Percentiles rank a stretch among this genome's conserved stretches.
These are phyloP conservation scores for Patella pellucida DNA, from an alignment of 2,888 invertebrate genomes.

Conservation along the genomic window DNA sequence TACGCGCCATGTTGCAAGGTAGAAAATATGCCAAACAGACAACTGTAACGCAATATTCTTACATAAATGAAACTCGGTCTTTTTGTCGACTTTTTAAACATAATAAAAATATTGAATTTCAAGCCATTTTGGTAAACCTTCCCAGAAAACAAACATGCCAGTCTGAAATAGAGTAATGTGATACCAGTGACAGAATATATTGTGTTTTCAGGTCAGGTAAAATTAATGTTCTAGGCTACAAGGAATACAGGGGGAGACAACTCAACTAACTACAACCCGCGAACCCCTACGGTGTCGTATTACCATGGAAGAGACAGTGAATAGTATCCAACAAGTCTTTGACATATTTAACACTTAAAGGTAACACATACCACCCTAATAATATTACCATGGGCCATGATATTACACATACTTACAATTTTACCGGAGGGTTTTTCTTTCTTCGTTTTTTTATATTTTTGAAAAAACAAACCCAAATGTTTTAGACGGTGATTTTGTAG, in stretches of 20 bases:
- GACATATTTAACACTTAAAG: constrained; percentile 2
- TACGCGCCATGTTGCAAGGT: constrained; percentile 4
- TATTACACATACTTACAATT: constrained; percentile 4
- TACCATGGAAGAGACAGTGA: too few relatives aligned
- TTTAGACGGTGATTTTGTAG: background rate
- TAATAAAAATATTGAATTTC: constrained; percentile 10
- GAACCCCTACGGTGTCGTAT: too few relatives aligned
- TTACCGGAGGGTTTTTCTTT: background rate
- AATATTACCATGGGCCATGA: background rate
- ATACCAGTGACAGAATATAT: background rate
- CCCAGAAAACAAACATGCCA: constrained; percentile 10
- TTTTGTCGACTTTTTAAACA: constrained; percentile 11
- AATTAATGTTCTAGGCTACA: too few relatives aligned
- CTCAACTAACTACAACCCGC: too few relatives aligned
- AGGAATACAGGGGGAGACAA: too few relatives aligned
- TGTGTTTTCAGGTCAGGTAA: background rate
- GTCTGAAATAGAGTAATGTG: background rate
- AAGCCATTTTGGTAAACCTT: constrained; percentile 10
- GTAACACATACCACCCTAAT: too few relatives aligned
- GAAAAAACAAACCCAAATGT: background rate
- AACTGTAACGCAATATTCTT: constrained; percentile 15
- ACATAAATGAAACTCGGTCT: constrained; percentile 15
- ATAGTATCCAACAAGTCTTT: background rate
- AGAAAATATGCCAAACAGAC: constrained; percentile 20
- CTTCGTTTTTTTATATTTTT: too few relatives aligned